phyloP scores from a whole-genome alignment of 2,888 invertebrate genomes.

The Dichetophora obliterata region DNA sequence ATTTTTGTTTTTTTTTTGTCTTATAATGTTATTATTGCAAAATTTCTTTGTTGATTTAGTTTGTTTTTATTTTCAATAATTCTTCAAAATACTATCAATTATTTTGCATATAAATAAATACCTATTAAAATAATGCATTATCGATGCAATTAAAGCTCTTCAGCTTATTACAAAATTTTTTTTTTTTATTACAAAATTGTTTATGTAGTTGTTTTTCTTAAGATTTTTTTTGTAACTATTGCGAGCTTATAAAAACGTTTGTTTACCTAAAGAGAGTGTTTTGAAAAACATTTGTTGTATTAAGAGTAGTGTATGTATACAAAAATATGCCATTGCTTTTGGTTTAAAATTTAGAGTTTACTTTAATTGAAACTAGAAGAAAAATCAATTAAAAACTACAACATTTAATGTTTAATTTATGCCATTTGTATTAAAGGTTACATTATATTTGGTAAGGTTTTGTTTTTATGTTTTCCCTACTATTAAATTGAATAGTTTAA shows the following conservation, averaged over 20 bases:
- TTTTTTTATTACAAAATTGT: background rate
- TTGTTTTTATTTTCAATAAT: conserved; percentile 31
- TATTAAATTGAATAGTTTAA: conserved; percentile 31
- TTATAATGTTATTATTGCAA: conserved; percentile 44
- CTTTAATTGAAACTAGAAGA: too few relatives aligned
- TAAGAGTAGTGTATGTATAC: background rate
- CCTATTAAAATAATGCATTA: conserved; percentile 9
- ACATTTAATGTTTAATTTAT: conserved; percentile 50
- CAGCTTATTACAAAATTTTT: background rate
- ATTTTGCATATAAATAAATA: conserved; percentile 21
- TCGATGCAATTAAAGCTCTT: conserved; percentile 6
- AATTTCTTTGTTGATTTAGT: conserved; percentile 30
- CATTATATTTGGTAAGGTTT: conserved; percentile 49
- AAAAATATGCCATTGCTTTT: conserved; percentile 26
- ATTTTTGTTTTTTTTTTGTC: conserved; percentile 33
- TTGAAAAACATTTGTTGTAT: conserved; percentile 30
- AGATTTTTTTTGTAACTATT: conserved; percentile 15
- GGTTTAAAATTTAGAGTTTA: conserved; percentile 9
- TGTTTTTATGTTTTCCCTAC: conserved; percentile 33
- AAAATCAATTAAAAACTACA: conserved; percentile 1
- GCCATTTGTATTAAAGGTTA: conserved; percentile 55
- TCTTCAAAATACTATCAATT: conserved; percentile 21
- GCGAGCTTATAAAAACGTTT: background rate
- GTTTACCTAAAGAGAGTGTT: conserved; percentile 39
- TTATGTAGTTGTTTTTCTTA: background rate